Evolutionary conservation across 2,113 vertebrate genomes (phyloP).

Genomic region (Sturnira hondurensis): DNA sequence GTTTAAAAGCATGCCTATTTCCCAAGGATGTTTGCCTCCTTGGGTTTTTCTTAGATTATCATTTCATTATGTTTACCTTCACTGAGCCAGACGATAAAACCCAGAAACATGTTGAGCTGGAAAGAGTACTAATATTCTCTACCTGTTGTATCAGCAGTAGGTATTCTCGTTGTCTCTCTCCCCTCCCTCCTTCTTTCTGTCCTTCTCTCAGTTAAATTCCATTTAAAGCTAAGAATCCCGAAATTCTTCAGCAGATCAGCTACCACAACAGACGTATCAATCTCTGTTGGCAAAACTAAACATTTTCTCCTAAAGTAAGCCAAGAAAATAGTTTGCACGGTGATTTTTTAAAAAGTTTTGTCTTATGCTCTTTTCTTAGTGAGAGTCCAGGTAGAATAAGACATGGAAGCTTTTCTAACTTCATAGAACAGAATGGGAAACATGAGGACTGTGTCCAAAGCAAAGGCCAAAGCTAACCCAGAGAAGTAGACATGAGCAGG

Average conservation of each 20-base stretch:
- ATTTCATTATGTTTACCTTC: neutral
- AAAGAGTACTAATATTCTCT: neutral
- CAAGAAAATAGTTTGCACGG: neutral
- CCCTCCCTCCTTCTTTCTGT: neutral
- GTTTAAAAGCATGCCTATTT: neutral
- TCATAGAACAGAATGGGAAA: neutral
- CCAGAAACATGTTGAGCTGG: neutral
- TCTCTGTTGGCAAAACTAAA: neutral
- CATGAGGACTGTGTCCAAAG: neutral
- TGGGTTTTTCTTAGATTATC: conserved; percentile 32
- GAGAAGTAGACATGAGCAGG: neutral
- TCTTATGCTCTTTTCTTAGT: neutral
- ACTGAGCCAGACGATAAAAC: neutral
- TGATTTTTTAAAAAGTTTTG: neutral
- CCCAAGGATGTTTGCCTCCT: neutral
- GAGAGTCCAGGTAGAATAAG: neutral
- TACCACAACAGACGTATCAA: neutral
- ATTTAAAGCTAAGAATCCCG: neutral
- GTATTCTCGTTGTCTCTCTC: neutral
- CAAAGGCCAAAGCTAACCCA: neutral
- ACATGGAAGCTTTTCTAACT: neutral
- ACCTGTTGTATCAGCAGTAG: neutral
- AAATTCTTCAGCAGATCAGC: neutral
- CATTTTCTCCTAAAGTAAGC: neutral
- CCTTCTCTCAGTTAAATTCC: neutral